Conservation (phyloP, 2,888 invertebrate genomes). For the Morpho helenor region DNA sequence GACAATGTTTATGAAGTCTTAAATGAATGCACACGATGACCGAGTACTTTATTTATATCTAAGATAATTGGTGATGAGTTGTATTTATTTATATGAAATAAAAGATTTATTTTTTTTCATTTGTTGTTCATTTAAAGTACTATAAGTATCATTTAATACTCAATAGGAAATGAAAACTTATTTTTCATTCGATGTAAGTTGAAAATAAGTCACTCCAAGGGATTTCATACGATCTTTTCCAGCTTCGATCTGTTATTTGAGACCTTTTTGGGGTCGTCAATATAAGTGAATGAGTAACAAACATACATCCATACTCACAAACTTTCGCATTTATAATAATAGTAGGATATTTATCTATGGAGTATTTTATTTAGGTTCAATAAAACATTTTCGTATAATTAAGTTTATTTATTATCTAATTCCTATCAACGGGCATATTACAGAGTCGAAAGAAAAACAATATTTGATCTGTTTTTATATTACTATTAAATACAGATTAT, state of each 20-base stretch:
- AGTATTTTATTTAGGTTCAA: conserved; percentile 5
- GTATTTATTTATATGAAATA: conserved; percentile 20
- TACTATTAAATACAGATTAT: background rate
- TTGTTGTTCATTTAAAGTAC: conserved; percentile 1
- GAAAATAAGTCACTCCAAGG: background rate
- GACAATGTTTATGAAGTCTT: no score
- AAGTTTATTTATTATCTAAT: conserved; percentile 77
- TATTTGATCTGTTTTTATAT: conserved; percentile 52
- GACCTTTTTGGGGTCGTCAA: no score
- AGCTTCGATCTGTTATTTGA: no score
- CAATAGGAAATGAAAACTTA: no score
- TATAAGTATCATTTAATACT: background rate
- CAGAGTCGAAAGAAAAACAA: conserved; percentile 74
- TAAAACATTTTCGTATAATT: conserved; percentile 52
- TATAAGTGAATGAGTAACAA: background rate
- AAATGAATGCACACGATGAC: conserved; percentile 2
- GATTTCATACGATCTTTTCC: no score
- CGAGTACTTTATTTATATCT: conserved; percentile 5
- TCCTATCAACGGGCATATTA: conserved; percentile 75
- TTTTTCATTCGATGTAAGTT: no score
- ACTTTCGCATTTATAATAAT: no score
- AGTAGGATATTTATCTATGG: no score
- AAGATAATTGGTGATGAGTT: conserved; percentile 10
- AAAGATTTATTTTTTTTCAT: conserved; percentile 13
- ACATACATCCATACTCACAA: no score